Conservation (phyloP, 2,113 vertebrate genomes). For the Sinocyclocheilus maitianheensis region DNA sequence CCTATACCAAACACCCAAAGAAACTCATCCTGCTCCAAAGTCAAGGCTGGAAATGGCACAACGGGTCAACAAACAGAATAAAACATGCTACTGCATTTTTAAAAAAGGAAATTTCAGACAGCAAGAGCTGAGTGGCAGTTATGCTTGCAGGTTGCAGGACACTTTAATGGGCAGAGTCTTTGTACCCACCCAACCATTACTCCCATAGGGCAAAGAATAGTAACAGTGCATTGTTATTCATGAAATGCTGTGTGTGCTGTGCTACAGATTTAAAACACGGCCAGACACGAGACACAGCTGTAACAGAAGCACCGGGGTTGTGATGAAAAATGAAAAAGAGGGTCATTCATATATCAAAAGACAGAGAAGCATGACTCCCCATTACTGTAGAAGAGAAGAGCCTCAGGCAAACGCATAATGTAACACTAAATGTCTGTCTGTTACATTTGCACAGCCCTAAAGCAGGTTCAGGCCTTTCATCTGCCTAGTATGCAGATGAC, state of each 20-base stretch:
- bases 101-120: background rate
- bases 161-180: constrained; percentile 37
- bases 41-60: background rate
- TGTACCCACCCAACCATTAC: constrained; percentile 51
- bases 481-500: constrained; percentile 36
- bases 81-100: constrained; percentile 12
- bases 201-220: constrained; percentile 8
- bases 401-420: constrained; percentile 53
- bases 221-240: constrained; percentile 72
- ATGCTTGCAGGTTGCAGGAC: constrained; percentile 25
- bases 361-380: constrained; percentile 49
- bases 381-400: constrained; percentile 37
- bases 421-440: constrained; percentile 56
- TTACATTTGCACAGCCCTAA: constrained; percentile 33
- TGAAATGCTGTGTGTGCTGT: constrained; percentile 70
- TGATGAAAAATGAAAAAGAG: constrained; percentile 56
- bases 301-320: constrained; percentile 36
- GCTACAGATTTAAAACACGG: constrained; percentile 47
- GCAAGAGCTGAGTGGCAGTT: constrained; percentile 15
- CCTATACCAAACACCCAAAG: background rate
- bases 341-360: constrained; percentile 57
- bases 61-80: constrained; percentile 28
- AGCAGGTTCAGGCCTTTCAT: constrained; percentile 30
- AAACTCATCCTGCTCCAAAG: background rate
- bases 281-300: constrained; percentile 62